Conservation (phyloP, 2,888 invertebrate species). For the Nomada flava region DNA sequence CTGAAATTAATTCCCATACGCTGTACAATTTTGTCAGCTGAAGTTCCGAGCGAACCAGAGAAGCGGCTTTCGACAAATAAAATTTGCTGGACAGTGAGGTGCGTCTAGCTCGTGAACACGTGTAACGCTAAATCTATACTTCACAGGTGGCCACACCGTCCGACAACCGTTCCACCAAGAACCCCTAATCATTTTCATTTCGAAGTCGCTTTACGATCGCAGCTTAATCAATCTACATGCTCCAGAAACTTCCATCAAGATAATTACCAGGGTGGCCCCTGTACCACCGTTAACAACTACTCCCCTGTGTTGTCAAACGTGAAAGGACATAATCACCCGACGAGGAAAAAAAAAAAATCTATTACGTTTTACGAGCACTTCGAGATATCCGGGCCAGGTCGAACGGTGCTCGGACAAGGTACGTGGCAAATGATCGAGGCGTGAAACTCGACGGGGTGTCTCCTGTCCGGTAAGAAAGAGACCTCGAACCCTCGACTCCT, state of each 20-base stretch:
- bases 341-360: background rate
- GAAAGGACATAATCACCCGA: background rate
- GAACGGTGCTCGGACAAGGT: constrained; percentile 15
- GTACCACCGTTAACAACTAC: too few relatives aligned
- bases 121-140: background rate
- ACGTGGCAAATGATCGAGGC: constrained; percentile 17
- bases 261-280: too few relatives aligned
- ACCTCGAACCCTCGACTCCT: constrained; percentile 22
- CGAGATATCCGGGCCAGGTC: background rate
- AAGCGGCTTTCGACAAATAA: background rate
- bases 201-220: background rate
- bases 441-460: constrained; percentile 33
- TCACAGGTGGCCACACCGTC: background rate
- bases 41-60: background rate
- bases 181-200: background rate
- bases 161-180: constrained; percentile 1
- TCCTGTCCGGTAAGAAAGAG: constrained; percentile 6
- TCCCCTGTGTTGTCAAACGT: too few relatives aligned
- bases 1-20: background rate
- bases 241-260: too few relatives aligned
- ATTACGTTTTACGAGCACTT: background rate
- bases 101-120: background rate
- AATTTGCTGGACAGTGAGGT: background rate
- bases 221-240: background rate
- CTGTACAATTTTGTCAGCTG: background rate